Evolutionary conservation across 2,888 invertebrate genomes (phyloP), one percentile per base, ranked within the genome.

Genomic region (Phengaris alcon): DNA sequence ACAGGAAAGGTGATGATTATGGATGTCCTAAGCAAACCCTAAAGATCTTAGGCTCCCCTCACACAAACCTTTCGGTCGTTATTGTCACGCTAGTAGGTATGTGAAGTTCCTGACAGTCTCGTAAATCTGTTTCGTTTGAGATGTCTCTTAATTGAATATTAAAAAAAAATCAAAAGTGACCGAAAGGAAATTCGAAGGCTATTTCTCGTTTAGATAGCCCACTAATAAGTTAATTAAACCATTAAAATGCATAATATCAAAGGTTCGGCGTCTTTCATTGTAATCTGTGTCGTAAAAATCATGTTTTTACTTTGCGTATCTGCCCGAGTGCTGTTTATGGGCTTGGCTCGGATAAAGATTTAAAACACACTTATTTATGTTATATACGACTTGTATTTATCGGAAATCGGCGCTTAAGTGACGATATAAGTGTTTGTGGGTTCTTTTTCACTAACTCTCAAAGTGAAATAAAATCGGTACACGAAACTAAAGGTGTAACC

Each of bases 241-340:
- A 64, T 64, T 64, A 64, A 64, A 64, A 64, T 52, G 48, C 48
- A 48, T 59, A 10, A 44, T 13, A 64, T 64, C 2, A 35, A 44
- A 12, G 35, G 48, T 48, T 8, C 48, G 59, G 59, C 35, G 64
- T 35, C 64, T 64, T 64, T 64, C 12, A 35, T 64, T 64, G 64
- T 64, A 64, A 64, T 64, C 64, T 64, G 35, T 10, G 35, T 64
- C 44, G 64, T 64, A 64, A 64, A 64, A 64, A 44, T 64, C 64
- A 35, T 64, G 64, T 64, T 64, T 64, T 64, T 44, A 59, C 59
- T 59, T 22, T 10, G 59, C 35, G 64, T 64, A 64, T 64, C 64
- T 64, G 13, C 10, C 12, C 13, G 10, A 35, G 44, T 64, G 2
- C 35, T 64, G 64, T 64, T 64, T 64, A 64, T 64, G 64, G 64